A percentile compares a stretch with the other conserved stretches of the same genome.
phyloP scores from a whole-genome alignment of 2,113 vertebrate genomes.

The Pollimyrus isidori region DNA sequence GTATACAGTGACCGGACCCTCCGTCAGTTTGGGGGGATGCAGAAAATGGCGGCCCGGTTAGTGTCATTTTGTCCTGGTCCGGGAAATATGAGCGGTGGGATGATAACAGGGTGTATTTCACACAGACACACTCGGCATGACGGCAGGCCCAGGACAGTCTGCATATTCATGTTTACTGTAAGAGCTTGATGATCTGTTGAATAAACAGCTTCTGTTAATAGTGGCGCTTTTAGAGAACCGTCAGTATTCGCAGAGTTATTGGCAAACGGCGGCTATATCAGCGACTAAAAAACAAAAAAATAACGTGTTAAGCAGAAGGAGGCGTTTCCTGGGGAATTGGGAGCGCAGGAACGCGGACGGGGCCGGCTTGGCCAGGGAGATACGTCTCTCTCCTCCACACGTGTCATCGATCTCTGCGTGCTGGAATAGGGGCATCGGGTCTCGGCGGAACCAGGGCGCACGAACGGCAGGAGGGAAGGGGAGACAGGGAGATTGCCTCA shows the following conservation, averaged over 20 bases:
- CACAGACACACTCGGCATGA: background rate
- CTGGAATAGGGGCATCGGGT: background rate
- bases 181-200: slow-evolving; percentile 2
- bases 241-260: background rate
- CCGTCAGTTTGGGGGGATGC: background rate
- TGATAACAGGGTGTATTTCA: background rate
- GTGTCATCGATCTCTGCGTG: slow-evolving; percentile 12
- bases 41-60: background rate
- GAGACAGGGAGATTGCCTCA: background rate
- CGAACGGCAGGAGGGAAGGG: background rate
- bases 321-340: background rate
- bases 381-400: background rate
- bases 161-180: slow-evolving; percentile 7
- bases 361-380: background rate
- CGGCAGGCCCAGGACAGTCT: background rate
- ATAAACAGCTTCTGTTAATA: slow-evolving; percentile 16
- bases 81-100: background rate
- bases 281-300: background rate
- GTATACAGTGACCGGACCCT: background rate
- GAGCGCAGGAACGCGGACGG: background rate
- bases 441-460: slow-evolving; percentile 10
- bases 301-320: background rate
- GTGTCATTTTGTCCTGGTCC: background rate
- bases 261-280: background rate
- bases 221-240: background rate